Conservation (phyloP, 2,888 invertebrate species). For the Boloria selene region DNA sequence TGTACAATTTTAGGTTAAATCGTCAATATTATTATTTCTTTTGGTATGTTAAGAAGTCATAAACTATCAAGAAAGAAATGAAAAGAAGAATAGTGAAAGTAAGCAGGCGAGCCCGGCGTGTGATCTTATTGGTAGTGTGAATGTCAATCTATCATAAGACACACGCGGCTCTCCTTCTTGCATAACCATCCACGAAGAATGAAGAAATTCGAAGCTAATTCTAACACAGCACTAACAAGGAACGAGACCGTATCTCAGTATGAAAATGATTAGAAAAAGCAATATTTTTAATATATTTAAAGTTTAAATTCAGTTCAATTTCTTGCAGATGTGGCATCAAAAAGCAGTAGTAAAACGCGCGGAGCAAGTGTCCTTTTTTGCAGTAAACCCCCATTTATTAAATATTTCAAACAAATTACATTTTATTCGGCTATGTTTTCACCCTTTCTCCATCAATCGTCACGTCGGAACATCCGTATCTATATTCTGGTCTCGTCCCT, state of each 20-base stretch:
- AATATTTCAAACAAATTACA: constrained; percentile 1
- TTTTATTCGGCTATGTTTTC: constrained; percentile 6
- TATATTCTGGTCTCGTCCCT: constrained; percentile 16
- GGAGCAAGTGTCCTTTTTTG: neutral
- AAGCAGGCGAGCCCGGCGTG: constrained; percentile 75
- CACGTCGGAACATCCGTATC: constrained; percentile 7
- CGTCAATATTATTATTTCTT: neutral
- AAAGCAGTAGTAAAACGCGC: neutral
- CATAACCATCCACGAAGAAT: constrained; percentile 30
- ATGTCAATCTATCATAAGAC: constrained; percentile 81
- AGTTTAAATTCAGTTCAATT: neutral
- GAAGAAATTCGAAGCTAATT: neutral
- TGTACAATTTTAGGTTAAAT: no score
- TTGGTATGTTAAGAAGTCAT: neutral
- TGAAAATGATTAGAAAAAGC: neutral
- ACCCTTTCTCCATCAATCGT: constrained; percentile 17
- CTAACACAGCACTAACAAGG: no score
- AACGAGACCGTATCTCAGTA: no score
- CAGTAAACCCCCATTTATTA: constrained; percentile 1
- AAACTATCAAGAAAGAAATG: constrained; percentile 3
- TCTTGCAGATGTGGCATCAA: neutral
- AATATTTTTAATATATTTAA: neutral
- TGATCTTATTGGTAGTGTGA: constrained; percentile 82
- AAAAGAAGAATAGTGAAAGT: constrained; percentile 21
- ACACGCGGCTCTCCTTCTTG: constrained; percentile 78